Conservation (phyloP, 2,888 invertebrate species). For the Pterostichus niger region DNA sequence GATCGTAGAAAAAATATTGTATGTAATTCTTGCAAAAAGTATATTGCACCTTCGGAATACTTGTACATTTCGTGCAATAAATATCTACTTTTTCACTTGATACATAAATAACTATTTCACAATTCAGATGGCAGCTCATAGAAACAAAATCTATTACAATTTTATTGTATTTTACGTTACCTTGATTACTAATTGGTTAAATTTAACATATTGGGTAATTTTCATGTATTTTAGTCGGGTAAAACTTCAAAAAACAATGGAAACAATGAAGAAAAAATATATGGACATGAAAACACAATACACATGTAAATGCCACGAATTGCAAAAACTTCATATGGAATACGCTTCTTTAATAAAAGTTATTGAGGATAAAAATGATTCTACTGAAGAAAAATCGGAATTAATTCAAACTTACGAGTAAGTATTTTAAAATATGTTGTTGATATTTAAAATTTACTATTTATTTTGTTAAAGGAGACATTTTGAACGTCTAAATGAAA, state of each 20-base stretch:
- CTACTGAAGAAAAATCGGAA: constrained; percentile 35
- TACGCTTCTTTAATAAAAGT: constrained; percentile 56
- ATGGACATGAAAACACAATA: constrained; percentile 71
- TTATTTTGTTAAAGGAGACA: constrained; percentile 50
- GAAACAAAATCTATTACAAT: too few relatives aligned
- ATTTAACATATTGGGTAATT: neutral
- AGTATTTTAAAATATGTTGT: neutral
- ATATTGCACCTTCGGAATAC: too few relatives aligned
- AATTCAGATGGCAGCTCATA: too few relatives aligned
- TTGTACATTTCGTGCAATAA: too few relatives aligned
- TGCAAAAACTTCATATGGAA: constrained; percentile 59
- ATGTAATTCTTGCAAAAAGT: too few relatives aligned
- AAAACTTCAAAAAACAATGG: constrained; percentile 72
- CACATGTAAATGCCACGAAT: constrained; percentile 57
- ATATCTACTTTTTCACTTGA: too few relatives aligned
- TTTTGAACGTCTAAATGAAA: constrained; percentile 32
- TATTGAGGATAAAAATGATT: constrained; percentile 57
- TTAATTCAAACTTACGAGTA: constrained; percentile 60
- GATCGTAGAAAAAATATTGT: too few relatives aligned
- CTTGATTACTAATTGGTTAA: too few relatives aligned
- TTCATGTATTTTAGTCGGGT: constrained; percentile 70
- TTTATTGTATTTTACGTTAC: too few relatives aligned
- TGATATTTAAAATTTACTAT: too few relatives aligned
- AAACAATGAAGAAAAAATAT: constrained; percentile 72
- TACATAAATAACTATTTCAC: too few relatives aligned